Percentiles rank a stretch among this genome's conserved stretches.
These are phyloP conservation scores for Microcaecilia unicolor DNA, from an alignment of 2,797 vertebrate species.

Conservation along the genomic window DNA sequence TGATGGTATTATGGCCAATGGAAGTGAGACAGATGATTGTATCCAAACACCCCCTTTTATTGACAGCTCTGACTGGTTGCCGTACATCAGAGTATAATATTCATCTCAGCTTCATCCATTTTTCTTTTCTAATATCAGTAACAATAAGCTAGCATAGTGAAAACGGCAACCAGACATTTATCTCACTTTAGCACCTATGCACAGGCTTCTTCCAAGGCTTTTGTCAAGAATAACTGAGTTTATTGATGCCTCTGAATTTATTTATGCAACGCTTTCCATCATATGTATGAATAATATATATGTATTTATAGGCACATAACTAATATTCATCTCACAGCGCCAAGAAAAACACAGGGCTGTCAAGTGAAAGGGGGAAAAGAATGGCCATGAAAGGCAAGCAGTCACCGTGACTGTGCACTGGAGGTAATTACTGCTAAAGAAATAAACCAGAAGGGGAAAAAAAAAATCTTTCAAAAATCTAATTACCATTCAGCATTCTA, in stretches of 20 bases:
- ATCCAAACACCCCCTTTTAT: conserved; percentile 50
- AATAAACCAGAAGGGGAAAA: conserved; percentile 45
- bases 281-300: too few species aligned
- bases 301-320: not conserved
- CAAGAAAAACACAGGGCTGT: conserved; percentile 34
- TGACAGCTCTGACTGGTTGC: conserved; percentile 37
- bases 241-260: too few species aligned
- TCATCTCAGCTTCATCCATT: too few species aligned
- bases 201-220: too few species aligned
- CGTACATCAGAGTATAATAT: too few species aligned
- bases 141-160: too few species aligned
- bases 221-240: too few species aligned
- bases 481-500: conserved; percentile 42
- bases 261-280: too few species aligned
- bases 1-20: conserved; percentile 32
- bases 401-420: conserved; percentile 31
- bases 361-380: conserved; percentile 37
- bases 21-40: conserved; percentile 29
- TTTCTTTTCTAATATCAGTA: too few species aligned
- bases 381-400: conserved; percentile 38
- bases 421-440: conserved; percentile 52
- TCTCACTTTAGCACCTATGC: too few species aligned
- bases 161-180: too few species aligned
- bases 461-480: conserved; percentile 46
- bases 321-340: too few species aligned